Base-by-base conservation (phyloP, 35 echinoderm and acorn worm genomes). In the Apostichopus japonicus region DNA sequence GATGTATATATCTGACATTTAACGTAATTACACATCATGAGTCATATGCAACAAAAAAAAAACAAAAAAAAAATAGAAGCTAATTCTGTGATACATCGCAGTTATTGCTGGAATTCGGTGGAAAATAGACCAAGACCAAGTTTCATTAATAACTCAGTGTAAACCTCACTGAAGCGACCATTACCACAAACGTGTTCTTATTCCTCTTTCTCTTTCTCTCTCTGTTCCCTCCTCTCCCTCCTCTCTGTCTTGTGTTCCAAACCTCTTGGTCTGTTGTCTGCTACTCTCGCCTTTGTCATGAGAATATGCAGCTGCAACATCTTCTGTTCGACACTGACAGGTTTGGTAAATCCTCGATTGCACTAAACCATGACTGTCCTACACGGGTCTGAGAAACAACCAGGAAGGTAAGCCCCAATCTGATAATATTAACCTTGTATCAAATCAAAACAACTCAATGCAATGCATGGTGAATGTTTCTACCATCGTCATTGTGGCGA, bases 401-500 rank as follows among this genome's bases (percentile, higher is more conserved):
- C 25, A 54, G 54, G 54, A 67, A 15, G 33, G 79, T 83, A 44
- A 53, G 79, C 79, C 79, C 54, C 54, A 55, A 83, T 83, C 79
- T 83, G 79, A 83, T 83, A 83, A 83, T 83, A 83, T 83, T 83
- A 44, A 83, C 27, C 52, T 24, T 83, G 79, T 83, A 83, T 83
- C 79, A 83, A 83, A 83, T 53, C 79, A 80, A 80, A 44, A 80
- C 79, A 44, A 83, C 11, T 4, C 33, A 44, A 44, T 44, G 33
- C 33, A 44, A 44, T 44, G 33, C 33, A 44, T 44, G 33, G 33
- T 67, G 63, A 67, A 15, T 11, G 63, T 19, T 67, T 19, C 33
- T 44, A 44, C 33, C 33, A 44, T 44, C 33, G 33, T 0, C 33
- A 44, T 44, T 44, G 33, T 44, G 33, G 33, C 33, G 33, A 44